Conservation (phyloP, 2,888 invertebrate species). For the Orgyia antiqua region DNA sequence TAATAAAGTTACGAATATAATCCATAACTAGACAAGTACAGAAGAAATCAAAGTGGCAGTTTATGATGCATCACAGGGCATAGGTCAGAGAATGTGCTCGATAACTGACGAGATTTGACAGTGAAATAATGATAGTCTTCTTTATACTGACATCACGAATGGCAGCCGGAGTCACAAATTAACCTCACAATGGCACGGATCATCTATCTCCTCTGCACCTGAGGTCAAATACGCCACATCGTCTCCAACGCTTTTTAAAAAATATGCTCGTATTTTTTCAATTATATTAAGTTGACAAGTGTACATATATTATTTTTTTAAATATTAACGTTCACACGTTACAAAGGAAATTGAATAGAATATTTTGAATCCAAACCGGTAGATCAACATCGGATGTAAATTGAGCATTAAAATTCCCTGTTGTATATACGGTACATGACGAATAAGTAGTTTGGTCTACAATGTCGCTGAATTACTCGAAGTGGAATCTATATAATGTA, state of each 20-base stretch:
- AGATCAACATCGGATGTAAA: neutral
- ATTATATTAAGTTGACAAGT: too few relatives aligned
- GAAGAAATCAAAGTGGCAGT: conserved; percentile 40
- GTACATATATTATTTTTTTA: too few relatives aligned
- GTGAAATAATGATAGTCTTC: conserved; percentile 55
- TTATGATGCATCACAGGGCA: conserved; percentile 49
- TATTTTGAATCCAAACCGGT: neutral
- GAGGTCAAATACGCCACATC: conserved; percentile 39
- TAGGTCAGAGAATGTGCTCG: conserved; percentile 57
- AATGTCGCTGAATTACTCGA: too few relatives aligned
- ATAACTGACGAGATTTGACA: conserved; percentile 65
- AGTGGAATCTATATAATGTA: too few relatives aligned
- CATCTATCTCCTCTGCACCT: conserved; percentile 52
- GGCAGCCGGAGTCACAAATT: conserved; percentile 45
- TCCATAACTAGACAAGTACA: conserved; percentile 15
- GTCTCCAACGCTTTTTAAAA: conserved; percentile 21
- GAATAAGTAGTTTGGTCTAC: too few relatives aligned
- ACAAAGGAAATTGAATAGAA: too few relatives aligned
- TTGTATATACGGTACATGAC: too few relatives aligned
- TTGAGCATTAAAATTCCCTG: too few relatives aligned
- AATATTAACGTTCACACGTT: too few relatives aligned
- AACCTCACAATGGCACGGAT: conserved; percentile 44
- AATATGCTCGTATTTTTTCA: neutral
- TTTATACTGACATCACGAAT: conserved; percentile 24
- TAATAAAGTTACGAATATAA: too few relatives aligned